Conservation (phyloP, 2,113 vertebrate species). For the Scartelaos histophorus region DNA sequence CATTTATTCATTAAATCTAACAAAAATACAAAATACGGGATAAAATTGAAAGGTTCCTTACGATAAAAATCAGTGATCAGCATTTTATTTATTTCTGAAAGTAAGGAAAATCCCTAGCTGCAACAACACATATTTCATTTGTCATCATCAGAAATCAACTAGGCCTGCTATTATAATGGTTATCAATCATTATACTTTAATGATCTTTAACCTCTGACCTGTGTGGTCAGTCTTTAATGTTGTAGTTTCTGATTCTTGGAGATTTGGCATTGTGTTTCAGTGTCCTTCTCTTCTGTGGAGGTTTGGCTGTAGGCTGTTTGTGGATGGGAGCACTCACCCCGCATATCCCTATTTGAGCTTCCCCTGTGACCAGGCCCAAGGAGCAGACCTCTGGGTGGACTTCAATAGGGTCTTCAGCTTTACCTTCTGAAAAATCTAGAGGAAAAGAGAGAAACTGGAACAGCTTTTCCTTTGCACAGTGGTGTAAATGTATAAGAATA, state of each 20-base stretch:
- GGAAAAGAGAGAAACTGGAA: not conserved
- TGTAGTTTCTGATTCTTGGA: conserved; percentile 86
- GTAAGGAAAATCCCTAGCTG: too few species aligned
- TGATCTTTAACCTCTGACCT: not conserved
- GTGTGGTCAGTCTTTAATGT: conserved; percentile 79
- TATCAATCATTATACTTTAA: not conserved
- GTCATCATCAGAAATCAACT: not conserved
- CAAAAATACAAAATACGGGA: not conserved
- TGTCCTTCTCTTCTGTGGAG: conserved; percentile 65
- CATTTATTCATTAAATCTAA: not conserved
- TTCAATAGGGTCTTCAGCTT: not conserved
- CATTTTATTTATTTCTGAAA: too few species aligned
- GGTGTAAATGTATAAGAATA: too few species aligned
- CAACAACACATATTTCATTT: not conserved
- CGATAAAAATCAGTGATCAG: not conserved
- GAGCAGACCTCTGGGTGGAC: not conserved
- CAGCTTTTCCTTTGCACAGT: too few species aligned
- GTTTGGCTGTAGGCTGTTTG: not conserved
- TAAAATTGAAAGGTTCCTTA: not conserved
- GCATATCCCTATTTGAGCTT: conserved; percentile 24
- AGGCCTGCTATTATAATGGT: not conserved
- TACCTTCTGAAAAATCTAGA: not conserved
- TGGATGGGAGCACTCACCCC: conserved; percentile 60
- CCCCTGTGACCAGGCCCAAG: conserved; percentile 16
- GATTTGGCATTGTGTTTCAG: conserved; percentile 20